Conservation (phyloP, 1,140 invertebrate genomes). For the Drosophila albomicans region DNA sequence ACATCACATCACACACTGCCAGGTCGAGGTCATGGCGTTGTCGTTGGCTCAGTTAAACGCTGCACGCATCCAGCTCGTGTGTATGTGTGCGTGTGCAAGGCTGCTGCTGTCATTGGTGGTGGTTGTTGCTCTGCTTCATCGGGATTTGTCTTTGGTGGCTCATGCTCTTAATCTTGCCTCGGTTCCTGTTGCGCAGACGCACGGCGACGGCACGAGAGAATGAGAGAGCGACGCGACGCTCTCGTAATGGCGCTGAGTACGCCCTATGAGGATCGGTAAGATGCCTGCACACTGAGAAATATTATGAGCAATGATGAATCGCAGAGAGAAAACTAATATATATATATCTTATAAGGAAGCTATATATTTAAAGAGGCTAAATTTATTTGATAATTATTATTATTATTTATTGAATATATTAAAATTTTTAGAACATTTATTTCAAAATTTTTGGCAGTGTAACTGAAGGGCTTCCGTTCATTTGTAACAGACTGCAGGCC, state of each 20-base stretch:
- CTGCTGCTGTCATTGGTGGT: slow-evolving; percentile 46
- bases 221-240: slow-evolving; percentile 39
- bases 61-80: slow-evolving; percentile 55
- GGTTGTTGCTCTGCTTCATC: slow-evolving; percentile 52
- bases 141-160: slow-evolving; percentile 38
- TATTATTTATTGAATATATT: too few relatives aligned
- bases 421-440: too few relatives aligned
- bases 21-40: slow-evolving; percentile 74
- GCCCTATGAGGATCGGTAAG: slow-evolving; percentile 40
- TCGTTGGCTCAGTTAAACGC: slow-evolving; percentile 30
- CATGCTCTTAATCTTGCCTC: slow-evolving; percentile 20
- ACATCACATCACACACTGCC: slow-evolving; percentile 23
- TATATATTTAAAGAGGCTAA: too few relatives aligned
- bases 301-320: not conserved
- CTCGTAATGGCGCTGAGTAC: slow-evolving; percentile 36
- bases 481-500: not conserved
- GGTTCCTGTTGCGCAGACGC: slow-evolving; percentile 65
- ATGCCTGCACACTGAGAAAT: slow-evolving; percentile 40
- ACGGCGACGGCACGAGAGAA: slow-evolving; percentile 60
- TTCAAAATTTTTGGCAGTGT: slow-evolving; percentile 37
- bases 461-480: slow-evolving; percentile 55
- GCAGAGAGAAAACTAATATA: too few relatives aligned
- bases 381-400: too few relatives aligned
- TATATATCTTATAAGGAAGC: not conserved
- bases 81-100: slow-evolving; percentile 60